A percentile compares a stretch with the other conserved stretches of the same genome.
Evolutionary conservation across 2,113 vertebrate species (phyloP).

Genomic region (Junco hyemalis): DNA sequence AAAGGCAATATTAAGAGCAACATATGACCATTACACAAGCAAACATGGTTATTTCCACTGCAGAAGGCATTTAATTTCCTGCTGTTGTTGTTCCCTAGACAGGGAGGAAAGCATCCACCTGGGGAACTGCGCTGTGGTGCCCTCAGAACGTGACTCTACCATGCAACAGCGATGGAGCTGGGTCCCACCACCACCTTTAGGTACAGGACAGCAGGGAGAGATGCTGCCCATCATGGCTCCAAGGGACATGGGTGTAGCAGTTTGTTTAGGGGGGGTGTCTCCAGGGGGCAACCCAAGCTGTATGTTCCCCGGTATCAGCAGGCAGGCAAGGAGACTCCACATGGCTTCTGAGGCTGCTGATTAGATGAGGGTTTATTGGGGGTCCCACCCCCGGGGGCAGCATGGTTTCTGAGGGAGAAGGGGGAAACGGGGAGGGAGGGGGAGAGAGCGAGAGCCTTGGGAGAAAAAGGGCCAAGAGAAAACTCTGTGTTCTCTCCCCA

Average conservation of each 20-base stretch:
- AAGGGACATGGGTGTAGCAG: neutral
- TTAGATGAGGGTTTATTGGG: no score
- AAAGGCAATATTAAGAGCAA: conserved; percentile 3
- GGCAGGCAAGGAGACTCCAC: no score
- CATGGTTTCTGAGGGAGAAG: no score
- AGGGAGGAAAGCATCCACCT: neutral
- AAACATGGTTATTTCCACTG: neutral
- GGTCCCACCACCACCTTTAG: fast-evolving
- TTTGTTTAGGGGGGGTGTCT: no score
- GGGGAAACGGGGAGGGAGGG: no score
- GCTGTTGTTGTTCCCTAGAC: neutral
- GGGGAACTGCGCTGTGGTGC: neutral
- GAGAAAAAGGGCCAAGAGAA: no score
- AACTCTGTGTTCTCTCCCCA: no score
- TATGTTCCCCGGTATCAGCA: no score
- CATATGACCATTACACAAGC: neutral
- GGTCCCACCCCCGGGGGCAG: no score
- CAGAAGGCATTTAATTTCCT: conserved; percentile 38
- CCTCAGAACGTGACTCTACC: neutral
- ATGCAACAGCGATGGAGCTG: fast-evolving
- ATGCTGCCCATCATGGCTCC: fast-evolving
- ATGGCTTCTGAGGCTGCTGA: no score
- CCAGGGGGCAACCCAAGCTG: no score
- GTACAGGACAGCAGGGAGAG: neutral
- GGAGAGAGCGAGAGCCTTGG: no score